Conservation (phyloP, 2,797 vertebrate genomes). For the Leptoclinus maculatus region DNA sequence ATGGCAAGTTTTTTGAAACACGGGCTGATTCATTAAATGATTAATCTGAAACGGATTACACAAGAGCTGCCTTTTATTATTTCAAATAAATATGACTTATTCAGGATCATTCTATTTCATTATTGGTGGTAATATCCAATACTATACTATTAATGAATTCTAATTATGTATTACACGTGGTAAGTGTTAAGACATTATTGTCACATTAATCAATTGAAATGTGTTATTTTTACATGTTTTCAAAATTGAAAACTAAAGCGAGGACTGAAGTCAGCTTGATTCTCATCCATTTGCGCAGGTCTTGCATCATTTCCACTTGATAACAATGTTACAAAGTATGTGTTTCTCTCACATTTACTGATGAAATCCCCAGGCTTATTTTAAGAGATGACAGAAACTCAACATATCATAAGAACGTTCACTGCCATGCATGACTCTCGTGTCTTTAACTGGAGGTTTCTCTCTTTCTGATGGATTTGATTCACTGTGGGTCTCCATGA, state of each 20-base stretch:
- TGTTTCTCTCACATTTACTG: conserved; percentile 20
- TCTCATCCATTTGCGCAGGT: background rate
- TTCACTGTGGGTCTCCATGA: conserved; percentile 6
- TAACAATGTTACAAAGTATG: background rate
- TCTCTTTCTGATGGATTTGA: conserved; percentile 18
- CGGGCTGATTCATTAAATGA: background rate
- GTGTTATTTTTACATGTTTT: background rate
- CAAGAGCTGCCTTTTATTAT: background rate
- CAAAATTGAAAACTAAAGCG: background rate
- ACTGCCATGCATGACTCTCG: background rate
- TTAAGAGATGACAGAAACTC: conserved; percentile 1
- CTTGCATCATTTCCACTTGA: conserved; percentile 18
- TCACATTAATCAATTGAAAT: background rate
- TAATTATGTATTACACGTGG: background rate
- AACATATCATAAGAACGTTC: background rate
- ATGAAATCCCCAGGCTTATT: background rate
- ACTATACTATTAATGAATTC: background rate
- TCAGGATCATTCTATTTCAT: background rate
- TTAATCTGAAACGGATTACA: background rate
- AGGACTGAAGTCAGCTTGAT: background rate
- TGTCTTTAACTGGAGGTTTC: conserved; percentile 16
- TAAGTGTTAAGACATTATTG: background rate
- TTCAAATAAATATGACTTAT: background rate
- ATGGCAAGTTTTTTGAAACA: background rate
- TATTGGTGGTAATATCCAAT: background rate